Base-by-base conservation (phyloP, 2,113 vertebrate genomes). In the Toxostoma redivivum region DNA sequence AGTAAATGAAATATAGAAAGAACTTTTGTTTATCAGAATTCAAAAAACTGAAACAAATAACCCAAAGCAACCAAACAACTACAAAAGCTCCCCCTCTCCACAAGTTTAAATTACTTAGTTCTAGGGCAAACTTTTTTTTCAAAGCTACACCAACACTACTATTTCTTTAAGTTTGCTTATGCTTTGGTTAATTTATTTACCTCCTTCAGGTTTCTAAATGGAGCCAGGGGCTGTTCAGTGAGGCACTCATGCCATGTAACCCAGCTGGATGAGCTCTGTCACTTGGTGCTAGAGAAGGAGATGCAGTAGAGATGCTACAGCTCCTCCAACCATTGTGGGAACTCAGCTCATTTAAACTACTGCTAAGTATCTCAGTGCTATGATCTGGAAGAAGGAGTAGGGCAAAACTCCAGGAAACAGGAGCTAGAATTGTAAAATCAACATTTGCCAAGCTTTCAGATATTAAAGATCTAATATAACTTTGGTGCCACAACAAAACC, bases 211-310 rank as follows among this genome's bases (percentile, higher is more conserved):
- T 22, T 72, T 79, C 57, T 58, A 18, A 42, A 27, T 2, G 10
- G 64, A n/a, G 21, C 13, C 5, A 24, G 33, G 24, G 47, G 44
- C 66, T 69, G 64, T 15, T 58, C 33, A 30, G 31, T 28, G 30
- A 21, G 10, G 31, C 4, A 53, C 25, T 7, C 0, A 2, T 12
- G n/a, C 57, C 14, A 5, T 1, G 10, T 5, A 28, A 44, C 3
- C 11, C 74, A 50, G 50, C 21, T 4, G 12, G 27, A 28, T 0
- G 1, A 5, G 20, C 37, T 70, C 10, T 4, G 7, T 23, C 64
- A 24, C 33, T 18, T 30, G 30, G 22, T 13, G 31, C 44, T 23
- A 10, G 25, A 76, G 42, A 19, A 56, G 15, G 31, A 58, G 35
- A 35, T 18, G 27, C 42, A 69, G 33, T 0, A 23, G 28, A 44